Evolutionary conservation across 2,888 invertebrate species (phyloP), one percentile per base, ranked within the genome.

Genomic region (Micoletzkya japonica): DNA sequence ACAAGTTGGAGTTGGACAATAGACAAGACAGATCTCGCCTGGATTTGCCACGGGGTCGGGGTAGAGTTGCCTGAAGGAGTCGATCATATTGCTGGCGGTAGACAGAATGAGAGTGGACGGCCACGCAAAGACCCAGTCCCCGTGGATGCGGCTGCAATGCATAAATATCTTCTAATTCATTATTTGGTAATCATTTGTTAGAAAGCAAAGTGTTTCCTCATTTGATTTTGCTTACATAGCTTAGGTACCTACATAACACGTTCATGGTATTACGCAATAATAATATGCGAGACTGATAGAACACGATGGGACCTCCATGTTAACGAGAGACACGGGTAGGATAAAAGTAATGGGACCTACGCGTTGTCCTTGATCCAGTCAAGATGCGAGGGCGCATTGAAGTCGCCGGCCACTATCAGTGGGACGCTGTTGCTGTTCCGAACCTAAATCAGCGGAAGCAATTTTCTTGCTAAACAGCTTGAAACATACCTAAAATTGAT

Each of bases 331-430:
- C 20, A 10, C 44, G 44, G 10, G 10, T 44, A 44, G 10, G 10
- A 44, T 20, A 44, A 44, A 14, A 44, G 20, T 44, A 44, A 44
- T 44, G 44, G 10, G 44, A 44, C 49, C 49, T n/a, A 76, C 66
- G 70, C 70, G 2, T 69, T 74, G 17, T 61, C 50, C 14, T 80
- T 76, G 32, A 59, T 72, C 81, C 81, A 79, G 56, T 79, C 79
- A 56, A 81, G 71, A 70, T 81, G 75, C 1, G 80, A 81, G 2
- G 79, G 81, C 14, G 74, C 20, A 57, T 79, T 79, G 66, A 79
- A 79, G 63, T 79, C 79, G 1, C 81, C 79, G 4, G 63, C 73
- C 14, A 79, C 76, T 32, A 79, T 74, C 26, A 76, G 24, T n/a
- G 76, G 78, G n/a, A 56, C 32, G 14, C 49, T 37, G 10, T 72